Base-by-base conservation (phyloP, 2,797 vertebrate species). In the Squalus acanthias region DNA sequence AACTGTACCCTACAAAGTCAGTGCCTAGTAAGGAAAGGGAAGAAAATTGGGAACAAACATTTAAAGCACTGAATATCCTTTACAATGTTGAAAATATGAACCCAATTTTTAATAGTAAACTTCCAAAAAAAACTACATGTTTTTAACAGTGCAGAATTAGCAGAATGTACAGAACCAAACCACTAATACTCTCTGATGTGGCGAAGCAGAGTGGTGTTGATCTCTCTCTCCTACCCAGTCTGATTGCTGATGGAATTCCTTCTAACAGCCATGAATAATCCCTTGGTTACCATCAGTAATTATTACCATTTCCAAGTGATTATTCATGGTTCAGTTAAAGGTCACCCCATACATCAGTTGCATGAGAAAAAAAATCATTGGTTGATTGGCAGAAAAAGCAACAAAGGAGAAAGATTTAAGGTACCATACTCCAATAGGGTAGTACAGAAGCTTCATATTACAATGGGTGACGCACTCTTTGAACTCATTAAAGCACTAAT, bases 281-380 rank as follows among this genome's bases (percentile, higher is more conserved):
- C 69, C 94, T 39, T 74, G 67, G 94, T 95, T 95, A 95, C 94
- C 94, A 76, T 95, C 94, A 57, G 94, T 76, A 95, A 95, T 95
- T 95, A 95, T 95, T 76, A 53, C 94, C 70, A 95, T 95, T 95
- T 95, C 70, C 70, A 95, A 95, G 94, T 74, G 94, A 95, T 95
- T 95, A 72, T 95, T 72, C 70, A 95, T 39, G 94, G 94, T 95
- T 95, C 94, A 95, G 29, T 95, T 72, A 74, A 95, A 95, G 94
- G 94, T 74, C 94, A 95, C 10, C 50, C 29, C 70, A 95, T 76
- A 72, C 50, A 95, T 95, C 67, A 95, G 46, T 70, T 50, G 92
- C 67, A 95, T 50, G 39, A 33, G 60, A 63, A 92, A 67, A 94
- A 70, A 70, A 69, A 95, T 46, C 94, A 95, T n/a, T 95, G 70